phyloP scores from a whole-genome alignment of 1,140 invertebrate genomes.

The Ganaspis sp. region DNA sequence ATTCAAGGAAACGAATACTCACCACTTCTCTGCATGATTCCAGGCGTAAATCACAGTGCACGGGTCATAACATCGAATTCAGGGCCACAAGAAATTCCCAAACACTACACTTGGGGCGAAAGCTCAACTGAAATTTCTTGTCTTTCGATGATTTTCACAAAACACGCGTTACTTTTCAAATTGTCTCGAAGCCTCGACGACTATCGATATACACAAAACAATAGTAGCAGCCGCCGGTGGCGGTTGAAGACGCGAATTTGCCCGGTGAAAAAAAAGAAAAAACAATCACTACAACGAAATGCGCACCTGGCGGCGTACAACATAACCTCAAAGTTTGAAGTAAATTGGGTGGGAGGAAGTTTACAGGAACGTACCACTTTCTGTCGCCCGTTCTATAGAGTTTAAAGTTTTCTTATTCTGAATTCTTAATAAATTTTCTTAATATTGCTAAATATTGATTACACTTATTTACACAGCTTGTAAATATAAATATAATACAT shows the following conservation, averaged over 20 bases:
- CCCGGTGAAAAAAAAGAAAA: background rate
- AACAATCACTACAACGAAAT: background rate
- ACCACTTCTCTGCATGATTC: slow-evolving; percentile 67
- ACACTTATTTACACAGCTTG: no score
- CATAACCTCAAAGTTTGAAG: background rate
- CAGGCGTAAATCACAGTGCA: slow-evolving; percentile 33
- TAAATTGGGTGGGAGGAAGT: background rate
- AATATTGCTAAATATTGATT: no score
- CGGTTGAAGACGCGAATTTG: background rate
- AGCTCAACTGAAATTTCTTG: background rate
- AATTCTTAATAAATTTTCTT: no score
- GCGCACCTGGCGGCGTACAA: slow-evolving; percentile 2
- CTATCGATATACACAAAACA: slow-evolving; percentile 22
- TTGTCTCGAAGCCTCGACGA: slow-evolving; percentile 48
- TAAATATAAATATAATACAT: no score
- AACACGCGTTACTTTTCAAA: slow-evolving; percentile 47
- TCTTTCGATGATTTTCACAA: background rate
- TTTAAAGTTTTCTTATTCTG: no score
- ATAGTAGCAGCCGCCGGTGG: background rate
- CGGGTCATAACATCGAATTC: slow-evolving; percentile 47
- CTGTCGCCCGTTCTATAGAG: background rate
- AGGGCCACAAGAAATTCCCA: background rate
- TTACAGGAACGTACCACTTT: background rate
- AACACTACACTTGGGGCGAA: background rate
- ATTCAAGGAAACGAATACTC: slow-evolving; percentile 35